phyloP scores from a whole-genome alignment of 2,888 invertebrate species.

The Lissocephala sabroskyi region DNA sequence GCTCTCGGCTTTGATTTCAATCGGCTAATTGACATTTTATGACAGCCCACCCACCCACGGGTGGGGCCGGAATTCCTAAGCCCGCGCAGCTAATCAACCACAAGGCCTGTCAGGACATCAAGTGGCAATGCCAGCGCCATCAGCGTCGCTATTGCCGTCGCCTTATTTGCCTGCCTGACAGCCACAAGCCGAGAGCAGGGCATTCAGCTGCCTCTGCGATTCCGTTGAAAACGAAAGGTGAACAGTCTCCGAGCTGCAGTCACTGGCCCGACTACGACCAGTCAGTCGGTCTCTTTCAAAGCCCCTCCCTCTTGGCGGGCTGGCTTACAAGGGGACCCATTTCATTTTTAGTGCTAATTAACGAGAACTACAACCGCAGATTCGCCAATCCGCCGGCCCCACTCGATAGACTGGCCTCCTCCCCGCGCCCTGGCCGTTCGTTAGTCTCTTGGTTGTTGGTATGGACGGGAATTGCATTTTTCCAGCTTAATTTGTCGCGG shows the following conservation, averaged over 20 bases:
- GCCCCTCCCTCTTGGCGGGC: not conserved
- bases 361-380: constrained; percentile 46
- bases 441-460: too few species aligned
- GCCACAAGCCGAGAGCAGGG: constrained; percentile 21
- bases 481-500: constrained; percentile 59
- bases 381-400: constrained; percentile 11
- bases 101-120: constrained; percentile 46
- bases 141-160: constrained; percentile 12
- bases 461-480: constrained; percentile 29
- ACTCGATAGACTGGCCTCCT: too few species aligned
- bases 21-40: constrained; percentile 61
- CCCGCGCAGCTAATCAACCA: too few species aligned
- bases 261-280: not conserved
- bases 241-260: not conserved
- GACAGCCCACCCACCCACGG: constrained; percentile 20
- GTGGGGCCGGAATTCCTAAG: too few species aligned
- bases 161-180: constrained; percentile 43
- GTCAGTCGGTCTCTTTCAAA: not conserved
- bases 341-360: constrained; percentile 55
- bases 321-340: not conserved
- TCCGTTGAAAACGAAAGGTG: constrained; percentile 52
- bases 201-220: constrained; percentile 29
- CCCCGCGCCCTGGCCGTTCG: too few species aligned
- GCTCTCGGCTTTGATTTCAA: constrained; percentile 45
- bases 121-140: constrained; percentile 37